Conservation (phyloP, 92 coral and sea anemone species). For the Desmophyllum pertusum region DNA sequence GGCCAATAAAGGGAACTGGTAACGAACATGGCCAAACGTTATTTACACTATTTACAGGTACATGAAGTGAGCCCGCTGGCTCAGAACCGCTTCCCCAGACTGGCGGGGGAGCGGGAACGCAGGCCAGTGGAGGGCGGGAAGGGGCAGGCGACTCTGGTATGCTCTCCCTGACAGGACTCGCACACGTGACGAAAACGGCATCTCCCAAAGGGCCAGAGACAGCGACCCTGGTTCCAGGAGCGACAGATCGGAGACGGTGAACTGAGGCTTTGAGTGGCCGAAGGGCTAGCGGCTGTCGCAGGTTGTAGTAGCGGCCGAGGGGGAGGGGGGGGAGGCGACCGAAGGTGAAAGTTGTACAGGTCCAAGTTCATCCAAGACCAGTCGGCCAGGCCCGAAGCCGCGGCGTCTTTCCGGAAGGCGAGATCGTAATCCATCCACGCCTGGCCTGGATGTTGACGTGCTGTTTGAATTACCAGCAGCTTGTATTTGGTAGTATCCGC, state of each 20-base stretch:
- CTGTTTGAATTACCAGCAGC: slow-evolving; percentile 33
- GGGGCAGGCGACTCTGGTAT: neutral
- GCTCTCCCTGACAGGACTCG: slow-evolving; percentile 4
- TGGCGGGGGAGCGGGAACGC: neutral
- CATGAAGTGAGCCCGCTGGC: too few species aligned
- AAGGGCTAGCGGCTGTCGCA: too few species aligned
- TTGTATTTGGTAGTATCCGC: slow-evolving; percentile 20
- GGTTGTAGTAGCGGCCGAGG: too few species aligned
- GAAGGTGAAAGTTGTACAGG: slow-evolving; percentile 25
- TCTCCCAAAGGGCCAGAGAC: neutral
- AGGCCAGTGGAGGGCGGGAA: neutral
- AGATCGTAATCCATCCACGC: slow-evolving; percentile 39
- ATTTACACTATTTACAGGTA: neutral
- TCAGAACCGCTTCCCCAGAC: too few species aligned
- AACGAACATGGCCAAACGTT: too few species aligned
- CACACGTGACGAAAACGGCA: neutral
- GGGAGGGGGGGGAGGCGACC: neutral
- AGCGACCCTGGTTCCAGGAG: neutral
- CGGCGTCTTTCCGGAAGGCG: slow-evolving; percentile 30
- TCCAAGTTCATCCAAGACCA: slow-evolving; percentile 44
- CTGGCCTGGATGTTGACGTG: slow-evolving; percentile 7
- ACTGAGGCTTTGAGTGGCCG: too few species aligned
- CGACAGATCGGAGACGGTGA: neutral
- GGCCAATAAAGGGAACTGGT: too few species aligned
- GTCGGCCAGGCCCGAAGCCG: slow-evolving; percentile 12